phyloP scores from a whole-genome alignment of 2,797 vertebrate species.

The Chanos chanos region DNA sequence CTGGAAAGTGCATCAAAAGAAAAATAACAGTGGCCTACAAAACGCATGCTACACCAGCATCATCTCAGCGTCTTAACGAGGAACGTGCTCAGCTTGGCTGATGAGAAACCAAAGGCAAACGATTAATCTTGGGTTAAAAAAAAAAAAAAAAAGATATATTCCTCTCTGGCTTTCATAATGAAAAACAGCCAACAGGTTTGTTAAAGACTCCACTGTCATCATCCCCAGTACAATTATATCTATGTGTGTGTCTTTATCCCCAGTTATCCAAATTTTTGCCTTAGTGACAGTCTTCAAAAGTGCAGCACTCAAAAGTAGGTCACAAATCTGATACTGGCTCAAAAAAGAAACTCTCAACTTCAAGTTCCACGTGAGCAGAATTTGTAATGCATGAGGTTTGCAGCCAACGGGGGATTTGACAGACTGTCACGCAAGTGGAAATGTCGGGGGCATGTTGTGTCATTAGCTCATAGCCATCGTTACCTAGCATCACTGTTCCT shows the following conservation, averaged over 20 bases:
- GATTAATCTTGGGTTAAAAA: constrained; percentile 9
- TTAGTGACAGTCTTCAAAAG: neutral
- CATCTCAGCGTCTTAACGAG: constrained; percentile 14
- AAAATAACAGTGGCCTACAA: constrained; percentile 10
- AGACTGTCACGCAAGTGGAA: constrained; percentile 15
- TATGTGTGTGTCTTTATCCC: neutral
- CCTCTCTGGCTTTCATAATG: too few relatives aligned
- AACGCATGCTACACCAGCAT: neutral
- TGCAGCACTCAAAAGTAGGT: constrained; percentile 17
- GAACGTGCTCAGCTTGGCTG: constrained; percentile 1
- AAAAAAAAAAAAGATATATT: too few relatives aligned
- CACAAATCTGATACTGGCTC: constrained; percentile 9
- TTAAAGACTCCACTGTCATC: neutral
- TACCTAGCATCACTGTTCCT: constrained; percentile 12
- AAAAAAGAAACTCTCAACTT: constrained; percentile 15
- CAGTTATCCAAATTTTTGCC: constrained; percentile 5
- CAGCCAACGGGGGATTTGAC: constrained; percentile 20
- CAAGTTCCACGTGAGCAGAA: constrained; percentile 1
- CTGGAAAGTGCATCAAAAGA: constrained; percentile 3
- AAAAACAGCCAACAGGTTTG: constrained; percentile 24
- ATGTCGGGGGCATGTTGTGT: constrained; percentile 19
- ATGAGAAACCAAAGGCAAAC: constrained; percentile 4
- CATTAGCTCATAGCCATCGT: constrained; percentile 23
- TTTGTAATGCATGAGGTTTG: constrained; percentile 5
- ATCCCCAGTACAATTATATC: constrained; percentile 13